These are phyloP conservation scores for Pristionchus japonicus DNA, from an alignment of 2,888 invertebrate species.

Conservation along the genomic window DNA sequence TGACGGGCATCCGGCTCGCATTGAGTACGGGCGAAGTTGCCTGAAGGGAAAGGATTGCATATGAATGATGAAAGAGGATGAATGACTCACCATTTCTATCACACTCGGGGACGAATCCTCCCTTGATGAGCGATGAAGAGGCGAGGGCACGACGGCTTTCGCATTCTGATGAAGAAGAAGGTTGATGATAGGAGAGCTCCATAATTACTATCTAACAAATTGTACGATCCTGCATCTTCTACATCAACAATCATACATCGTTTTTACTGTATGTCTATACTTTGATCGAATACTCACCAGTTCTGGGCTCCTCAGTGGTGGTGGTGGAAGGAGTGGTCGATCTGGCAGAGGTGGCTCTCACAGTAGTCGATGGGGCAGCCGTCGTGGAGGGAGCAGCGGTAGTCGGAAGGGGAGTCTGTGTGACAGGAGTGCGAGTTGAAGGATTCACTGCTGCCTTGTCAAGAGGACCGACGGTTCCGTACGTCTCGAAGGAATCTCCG, in stretches of 20 bases:
- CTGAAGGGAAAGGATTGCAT: slow-evolving; percentile 61
- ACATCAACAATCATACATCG: not conserved
- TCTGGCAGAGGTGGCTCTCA: slow-evolving; percentile 45
- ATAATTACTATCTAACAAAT: too few relatives aligned
- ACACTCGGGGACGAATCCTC: slow-evolving; percentile 77
- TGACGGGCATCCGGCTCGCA: slow-evolving; percentile 77
- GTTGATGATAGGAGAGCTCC: not conserved
- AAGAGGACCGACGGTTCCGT: slow-evolving; percentile 53
- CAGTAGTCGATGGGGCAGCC: slow-evolving; percentile 47
- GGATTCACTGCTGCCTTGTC: slow-evolving; percentile 44
- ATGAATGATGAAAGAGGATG: slow-evolving; percentile 25
- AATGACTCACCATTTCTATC: slow-evolving; percentile 24
- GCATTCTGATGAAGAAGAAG: slow-evolving; percentile 61
- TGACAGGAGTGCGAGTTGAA: not conserved
- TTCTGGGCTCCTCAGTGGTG: slow-evolving; percentile 46
- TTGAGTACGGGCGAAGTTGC: slow-evolving; percentile 61
- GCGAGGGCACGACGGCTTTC: slow-evolving; percentile 65
- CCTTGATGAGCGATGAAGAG: slow-evolving; percentile 70
- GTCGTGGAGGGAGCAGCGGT: slow-evolving; percentile 26
- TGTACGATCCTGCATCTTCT: not conserved
- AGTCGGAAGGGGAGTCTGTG: not conserved
- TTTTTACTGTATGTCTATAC: too few relatives aligned
- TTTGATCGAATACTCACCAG: slow-evolving; percentile 5
- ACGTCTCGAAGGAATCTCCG: slow-evolving; percentile 51
- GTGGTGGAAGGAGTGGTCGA: slow-evolving; percentile 35